phyloP scores from a whole-genome alignment of 2,888 invertebrate species.

The Acrobasis suavella region DNA sequence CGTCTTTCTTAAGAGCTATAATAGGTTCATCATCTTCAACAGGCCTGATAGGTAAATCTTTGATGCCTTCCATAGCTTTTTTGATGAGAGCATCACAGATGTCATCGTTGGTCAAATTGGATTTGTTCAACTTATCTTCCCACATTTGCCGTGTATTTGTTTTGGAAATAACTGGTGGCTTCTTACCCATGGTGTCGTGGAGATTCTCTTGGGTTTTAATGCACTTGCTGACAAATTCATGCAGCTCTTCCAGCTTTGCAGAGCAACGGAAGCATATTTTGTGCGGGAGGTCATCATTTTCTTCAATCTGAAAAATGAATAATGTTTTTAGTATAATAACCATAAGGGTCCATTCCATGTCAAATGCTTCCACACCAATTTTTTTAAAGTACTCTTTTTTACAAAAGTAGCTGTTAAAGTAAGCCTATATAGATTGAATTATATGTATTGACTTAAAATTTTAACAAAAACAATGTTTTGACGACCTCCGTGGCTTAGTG shows the following conservation, averaged over 20 bases:
- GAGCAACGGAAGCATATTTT: constrained; percentile 79
- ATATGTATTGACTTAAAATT: too few relatives aligned
- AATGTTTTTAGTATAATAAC: background rate
- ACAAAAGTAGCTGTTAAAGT: too few relatives aligned
- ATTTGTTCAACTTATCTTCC: constrained; percentile 70
- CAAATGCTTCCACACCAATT: too few relatives aligned
- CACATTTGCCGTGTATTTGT: constrained; percentile 60
- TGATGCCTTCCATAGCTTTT: constrained; percentile 73
- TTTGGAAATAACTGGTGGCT: constrained; percentile 47
- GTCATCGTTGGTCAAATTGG: constrained; percentile 73
- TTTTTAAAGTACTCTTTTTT: too few relatives aligned
- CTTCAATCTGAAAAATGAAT: constrained; percentile 60
- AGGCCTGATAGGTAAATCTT: constrained; percentile 49
- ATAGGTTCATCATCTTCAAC: constrained; percentile 32
- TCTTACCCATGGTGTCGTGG: constrained; percentile 53
- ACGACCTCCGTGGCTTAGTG: too few relatives aligned
- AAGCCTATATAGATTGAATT: too few relatives aligned
- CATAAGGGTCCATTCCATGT: too few relatives aligned
- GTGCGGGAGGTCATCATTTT: constrained; percentile 77
- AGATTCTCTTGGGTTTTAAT: constrained; percentile 67
- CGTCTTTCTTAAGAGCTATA: constrained; percentile 33
- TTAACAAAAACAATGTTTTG: too few relatives aligned
- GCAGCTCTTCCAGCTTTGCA: constrained; percentile 74
- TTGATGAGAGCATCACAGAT: constrained; percentile 74
- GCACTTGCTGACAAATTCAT: constrained; percentile 76